Evolutionary conservation across 1,140 invertebrate species (phyloP).

Genomic region (Papilio aristodemus): DNA sequence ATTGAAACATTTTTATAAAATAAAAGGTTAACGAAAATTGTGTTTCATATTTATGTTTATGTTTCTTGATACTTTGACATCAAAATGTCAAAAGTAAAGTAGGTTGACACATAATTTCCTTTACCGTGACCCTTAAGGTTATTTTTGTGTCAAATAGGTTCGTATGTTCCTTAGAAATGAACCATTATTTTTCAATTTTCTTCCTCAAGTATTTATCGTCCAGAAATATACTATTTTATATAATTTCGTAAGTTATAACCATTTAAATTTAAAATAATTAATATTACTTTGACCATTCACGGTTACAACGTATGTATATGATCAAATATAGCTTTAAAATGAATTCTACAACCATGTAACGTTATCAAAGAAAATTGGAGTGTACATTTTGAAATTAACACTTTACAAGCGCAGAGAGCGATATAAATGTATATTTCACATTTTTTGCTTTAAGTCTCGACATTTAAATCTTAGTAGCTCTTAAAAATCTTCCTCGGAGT

Average conservation of each 20-base stretch:
- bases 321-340: not conserved
- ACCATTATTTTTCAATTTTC: no score
- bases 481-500: conserved; percentile 18
- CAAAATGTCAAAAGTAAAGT: not conserved
- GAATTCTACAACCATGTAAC: not conserved
- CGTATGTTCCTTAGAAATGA: no score
- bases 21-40: not conserved
- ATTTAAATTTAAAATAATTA: no score
- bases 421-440: not conserved
- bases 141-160: not conserved
- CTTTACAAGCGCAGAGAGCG: not conserved
- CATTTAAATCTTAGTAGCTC: conserved; percentile 5
- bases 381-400: not conserved
- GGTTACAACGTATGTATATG: not conserved
- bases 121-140: not conserved
- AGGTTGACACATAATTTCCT: conserved; percentile 5
- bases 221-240: no score
- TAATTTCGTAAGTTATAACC: no score
- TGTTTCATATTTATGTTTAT: not conserved
- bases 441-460: not conserved
- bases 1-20: no score
- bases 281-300: no score
- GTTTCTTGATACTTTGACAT: not conserved
- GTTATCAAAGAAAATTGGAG: not conserved
- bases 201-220: no score